A percentile compares a stretch with the other conserved stretches of the same genome.
phyloP scores from a whole-genome alignment of 2,113 vertebrate genomes.

The Proteles cristata region DNA sequence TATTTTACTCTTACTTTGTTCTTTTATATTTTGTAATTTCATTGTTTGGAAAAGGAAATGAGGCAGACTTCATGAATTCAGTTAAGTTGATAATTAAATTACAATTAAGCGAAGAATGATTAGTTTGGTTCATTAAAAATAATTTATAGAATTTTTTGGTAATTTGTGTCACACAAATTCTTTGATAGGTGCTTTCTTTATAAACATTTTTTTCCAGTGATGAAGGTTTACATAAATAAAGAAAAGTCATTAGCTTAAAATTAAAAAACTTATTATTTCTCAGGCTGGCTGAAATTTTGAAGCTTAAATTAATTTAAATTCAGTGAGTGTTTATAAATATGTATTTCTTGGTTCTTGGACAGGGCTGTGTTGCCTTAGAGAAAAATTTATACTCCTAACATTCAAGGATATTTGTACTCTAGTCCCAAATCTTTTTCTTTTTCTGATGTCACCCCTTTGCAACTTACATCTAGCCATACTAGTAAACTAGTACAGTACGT shows the following conservation, averaged over 20 bases:
- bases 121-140: slow-evolving; percentile 32
- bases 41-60: slow-evolving; percentile 43
- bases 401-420: not conserved
- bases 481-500: not conserved
- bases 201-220: not conserved
- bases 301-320: slow-evolving; percentile 3
- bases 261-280: slow-evolving; percentile 64
- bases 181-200: slow-evolving; percentile 17
- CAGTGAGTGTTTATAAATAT: not conserved
- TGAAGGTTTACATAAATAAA: slow-evolving; percentile 50
- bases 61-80: slow-evolving; percentile 21
- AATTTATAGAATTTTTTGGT: slow-evolving; percentile 41
- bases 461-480: not conserved
- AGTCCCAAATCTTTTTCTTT: not conserved
- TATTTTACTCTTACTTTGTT: slow-evolving; percentile 39
- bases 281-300: not conserved
- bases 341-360: not conserved
- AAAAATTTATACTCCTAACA: not conserved
- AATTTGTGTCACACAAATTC: slow-evolving; percentile 1
- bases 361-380: not conserved
- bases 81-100: slow-evolving; percentile 52
- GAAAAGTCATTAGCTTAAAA: slow-evolving; percentile 44
- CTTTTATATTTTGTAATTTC: slow-evolving; percentile 44
- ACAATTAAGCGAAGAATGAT: slow-evolving; percentile 36
- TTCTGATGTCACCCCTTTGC: not conserved